These are phyloP conservation scores for Quadroppia sp. DNA, from an alignment of 2,888 invertebrate genomes.

Conservation along the genomic window DNA sequence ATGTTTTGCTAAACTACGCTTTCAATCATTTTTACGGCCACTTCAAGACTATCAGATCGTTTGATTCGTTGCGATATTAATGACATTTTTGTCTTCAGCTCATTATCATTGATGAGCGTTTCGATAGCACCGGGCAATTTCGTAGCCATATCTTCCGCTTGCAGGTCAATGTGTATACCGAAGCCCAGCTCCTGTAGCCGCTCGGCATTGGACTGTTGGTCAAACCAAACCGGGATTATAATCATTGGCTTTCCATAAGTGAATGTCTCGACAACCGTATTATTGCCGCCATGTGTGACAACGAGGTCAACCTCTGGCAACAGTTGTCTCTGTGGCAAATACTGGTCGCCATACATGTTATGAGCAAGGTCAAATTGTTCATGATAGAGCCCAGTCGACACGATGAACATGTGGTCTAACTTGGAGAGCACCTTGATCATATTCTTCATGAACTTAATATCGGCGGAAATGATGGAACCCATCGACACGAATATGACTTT, in stretches of 20 bases:
- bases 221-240: neutral
- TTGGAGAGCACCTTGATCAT: slow-evolving; percentile 30
- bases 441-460: slow-evolving; percentile 30
- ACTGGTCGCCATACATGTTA: slow-evolving; percentile 40
- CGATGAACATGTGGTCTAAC: slow-evolving; percentile 27
- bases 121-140: too few species aligned
- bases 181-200: neutral
- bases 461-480: slow-evolving; percentile 19
- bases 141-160: too few species aligned
- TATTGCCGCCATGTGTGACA: slow-evolving; percentile 35
- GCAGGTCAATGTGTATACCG: neutral
- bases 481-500: slow-evolving; percentile 7
- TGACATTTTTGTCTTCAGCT: too few species aligned
- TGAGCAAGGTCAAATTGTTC: slow-evolving; percentile 36
- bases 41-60: too few species aligned
- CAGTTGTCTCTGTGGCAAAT: slow-evolving; percentile 33
- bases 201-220: neutral
- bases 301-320: slow-evolving; percentile 36
- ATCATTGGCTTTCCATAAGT: slow-evolving; percentile 29
- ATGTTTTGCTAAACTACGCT: too few species aligned
- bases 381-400: slow-evolving; percentile 27
- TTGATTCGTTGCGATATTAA: too few species aligned
- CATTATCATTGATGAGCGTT: too few species aligned
- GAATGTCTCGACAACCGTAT: neutral
- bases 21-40: too few species aligned